Evolutionary conservation across 2,113 vertebrate species (phyloP).

Genomic region (Otolemur garnettii): DNA sequence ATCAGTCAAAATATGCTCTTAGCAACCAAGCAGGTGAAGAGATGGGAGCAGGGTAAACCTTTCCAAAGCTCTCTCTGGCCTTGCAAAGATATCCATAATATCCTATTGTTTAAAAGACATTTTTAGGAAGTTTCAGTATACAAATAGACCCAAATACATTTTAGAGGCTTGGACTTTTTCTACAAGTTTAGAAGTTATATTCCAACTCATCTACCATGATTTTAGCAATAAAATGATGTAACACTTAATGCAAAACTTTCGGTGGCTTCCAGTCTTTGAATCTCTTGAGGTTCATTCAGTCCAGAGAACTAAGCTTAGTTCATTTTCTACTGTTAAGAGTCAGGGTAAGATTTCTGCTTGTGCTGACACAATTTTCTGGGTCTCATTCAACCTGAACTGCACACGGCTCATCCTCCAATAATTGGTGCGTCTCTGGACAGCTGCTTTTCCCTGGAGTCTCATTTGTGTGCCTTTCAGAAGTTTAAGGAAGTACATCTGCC

Average conservation of each 20-base stretch:
- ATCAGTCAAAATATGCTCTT: not conserved
- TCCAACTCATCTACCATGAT: not conserved
- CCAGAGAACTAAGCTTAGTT: not conserved
- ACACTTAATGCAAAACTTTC: not conserved
- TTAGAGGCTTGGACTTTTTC: not conserved
- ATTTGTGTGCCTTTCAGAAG: not conserved
- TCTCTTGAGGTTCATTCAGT: not conserved
- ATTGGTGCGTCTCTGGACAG: not conserved
- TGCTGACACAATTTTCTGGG: constrained; percentile 21
- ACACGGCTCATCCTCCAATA: not conserved
- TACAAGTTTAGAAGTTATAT: not conserved
- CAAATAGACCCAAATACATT: not conserved
- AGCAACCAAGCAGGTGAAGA: not conserved
- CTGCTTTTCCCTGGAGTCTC: not conserved
- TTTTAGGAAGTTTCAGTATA: not conserved
- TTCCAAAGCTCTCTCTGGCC: not conserved
- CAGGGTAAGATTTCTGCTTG: not conserved
- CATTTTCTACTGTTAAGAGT: not conserved
- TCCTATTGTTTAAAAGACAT: not conserved
- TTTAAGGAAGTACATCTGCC: constrained; percentile 1
- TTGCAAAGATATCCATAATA: not conserved
- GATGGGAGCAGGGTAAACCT: not conserved
- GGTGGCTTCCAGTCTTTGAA: not conserved
- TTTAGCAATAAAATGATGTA: not conserved
- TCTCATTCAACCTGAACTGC: constrained; percentile 7